Base-by-base conservation (phyloP, 2,888 invertebrate genomes). In the Lumbricus terrestris region DNA sequence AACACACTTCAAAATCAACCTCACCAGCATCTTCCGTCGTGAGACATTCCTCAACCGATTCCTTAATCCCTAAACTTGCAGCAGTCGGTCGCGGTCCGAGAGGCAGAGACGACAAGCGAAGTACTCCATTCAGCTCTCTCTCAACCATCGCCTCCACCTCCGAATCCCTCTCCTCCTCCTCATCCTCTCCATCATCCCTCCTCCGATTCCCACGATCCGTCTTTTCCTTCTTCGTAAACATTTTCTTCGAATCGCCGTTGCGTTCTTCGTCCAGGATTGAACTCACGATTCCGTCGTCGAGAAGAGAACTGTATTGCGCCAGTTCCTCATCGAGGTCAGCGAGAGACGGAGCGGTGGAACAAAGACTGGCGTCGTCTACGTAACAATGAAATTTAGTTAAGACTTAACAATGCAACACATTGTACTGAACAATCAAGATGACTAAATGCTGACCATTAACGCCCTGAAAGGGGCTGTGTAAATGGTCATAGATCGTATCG, bases 1-100 rank as follows among this genome's bases (percentile, higher is more conserved):
- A 8, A 38, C 38, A 8, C 13, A 16, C 40, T 6, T 69, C 6
- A 16, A 69, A 69, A 69, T n/a, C 0, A n/a, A 69, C 11, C 8
- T n/a, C 69, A 69, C 37, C 82, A 83, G 16, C 6, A 23, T 82
- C 89, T 90, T 42, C 91, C 23, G 92, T 92, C 29, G 91, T 92
- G 90, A 94, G 91, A 92, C 94, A 94, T 85, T 96, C 96, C 69
- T 96, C 95, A 91, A 96, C 95, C 20, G 95, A 95, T 88, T 96
- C 95, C 1, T 96, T 96, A 5, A 97, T 95, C 34, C 97, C 97
- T 96, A 98, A 97, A 20, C 97, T 97, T 8, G 96, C 97, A 92
- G 97, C 96, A 93, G 95, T 95, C 20, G 95, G 93, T 34, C 92
- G 89, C 0, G 92, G 85, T 35, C 88, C 69, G 23, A 35, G 83